Evolutionary conservation across 2,113 vertebrate species (phyloP), one percentile per base, ranked within the genome.

Genomic region (Oreamnos americanus): DNA sequence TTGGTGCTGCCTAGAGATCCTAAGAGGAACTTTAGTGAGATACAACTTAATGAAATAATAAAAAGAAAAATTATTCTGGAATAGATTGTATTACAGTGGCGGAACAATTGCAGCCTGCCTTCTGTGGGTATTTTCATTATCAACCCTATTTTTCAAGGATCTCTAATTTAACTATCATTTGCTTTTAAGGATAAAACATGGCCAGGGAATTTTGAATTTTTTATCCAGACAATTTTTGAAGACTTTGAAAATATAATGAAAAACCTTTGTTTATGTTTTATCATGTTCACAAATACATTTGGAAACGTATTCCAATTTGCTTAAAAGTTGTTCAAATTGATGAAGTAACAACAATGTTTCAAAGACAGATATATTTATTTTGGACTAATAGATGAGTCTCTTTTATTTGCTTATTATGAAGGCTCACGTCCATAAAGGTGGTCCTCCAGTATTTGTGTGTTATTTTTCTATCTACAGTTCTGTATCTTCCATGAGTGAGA

Each of bases 41-140:
- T 99, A 99, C 99, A 99, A 99, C 99, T 99, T 99, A 99, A 99
- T 99, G 99, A 99, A 99, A 99, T 99, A 99, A 99, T 99, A 99
- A 99, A 99, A 99, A 99, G 98, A 99, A 98, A 98, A 99, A 99
- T 99, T 98, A 98, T 99, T 99, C 98, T 98, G 98, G 98, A 99
- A 98, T 98, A 98, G 98, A 98, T 98, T 98, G 98, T 87, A 95
- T 99, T 98, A 98, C 89, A 93, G 97, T 36, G 87, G 95, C 98
- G 57, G 98, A 98, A 98, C 78, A 97, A 95, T 98, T 88, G 64
- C 60, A 96, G 98, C 96, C 92, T 84, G 49, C 55, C 88, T 88
- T 97, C 98, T 97, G 86, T 30, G 90, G 39, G 96, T 74, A 96
- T 98, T 97, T 98, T 92, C 90, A 90, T 95, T 28, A 89, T 79